Conservation (phyloP, 2,888 invertebrate genomes). For the Branchipolynoe longqiensis region DNA sequence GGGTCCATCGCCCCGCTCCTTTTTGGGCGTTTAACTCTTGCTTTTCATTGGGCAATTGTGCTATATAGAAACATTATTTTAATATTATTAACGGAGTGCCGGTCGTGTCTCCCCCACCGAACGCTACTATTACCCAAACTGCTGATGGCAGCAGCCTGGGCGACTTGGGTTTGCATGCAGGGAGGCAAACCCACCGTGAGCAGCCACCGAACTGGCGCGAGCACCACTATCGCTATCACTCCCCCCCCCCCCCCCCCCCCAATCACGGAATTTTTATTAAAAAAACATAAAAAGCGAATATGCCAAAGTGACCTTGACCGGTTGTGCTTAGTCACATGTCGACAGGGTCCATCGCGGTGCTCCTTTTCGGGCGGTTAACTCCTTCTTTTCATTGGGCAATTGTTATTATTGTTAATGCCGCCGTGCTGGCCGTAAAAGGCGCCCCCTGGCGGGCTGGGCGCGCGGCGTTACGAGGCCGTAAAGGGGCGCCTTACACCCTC, state of each 20-base stretch:
- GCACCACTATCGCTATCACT: not conserved
- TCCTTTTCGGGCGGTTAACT: conserved; percentile 35
- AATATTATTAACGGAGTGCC: too few relatives aligned
- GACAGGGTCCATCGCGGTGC: not conserved
- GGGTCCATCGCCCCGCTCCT: too few relatives aligned
- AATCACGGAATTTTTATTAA: too few relatives aligned
- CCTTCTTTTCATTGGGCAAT: conserved; percentile 56
- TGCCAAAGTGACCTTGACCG: conserved; percentile 1
- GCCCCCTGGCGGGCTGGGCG: not conserved
- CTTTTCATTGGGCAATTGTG: too few relatives aligned
- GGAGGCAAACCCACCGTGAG: too few relatives aligned
- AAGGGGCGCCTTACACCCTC: not conserved
- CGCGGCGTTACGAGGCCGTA: conserved; percentile 33
- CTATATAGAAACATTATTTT: too few relatives aligned
- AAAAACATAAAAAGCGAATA: conserved; percentile 16
- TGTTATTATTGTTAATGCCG: conserved; percentile 56
- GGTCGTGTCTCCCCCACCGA: too few relatives aligned
- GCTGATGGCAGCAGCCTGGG: too few relatives aligned
- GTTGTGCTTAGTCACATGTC: conserved; percentile 44
- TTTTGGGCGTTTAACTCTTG: too few relatives aligned
- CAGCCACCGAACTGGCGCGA: too few relatives aligned
- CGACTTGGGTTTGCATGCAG: too few relatives aligned
- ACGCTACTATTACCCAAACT: too few relatives aligned
- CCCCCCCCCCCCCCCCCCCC: not conserved
- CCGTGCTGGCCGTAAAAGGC: conserved; percentile 21